Evolutionary conservation across 2,888 invertebrate species (phyloP), one percentile per base, ranked within the genome.

Genomic region (Anoplius nigerrimus): DNA sequence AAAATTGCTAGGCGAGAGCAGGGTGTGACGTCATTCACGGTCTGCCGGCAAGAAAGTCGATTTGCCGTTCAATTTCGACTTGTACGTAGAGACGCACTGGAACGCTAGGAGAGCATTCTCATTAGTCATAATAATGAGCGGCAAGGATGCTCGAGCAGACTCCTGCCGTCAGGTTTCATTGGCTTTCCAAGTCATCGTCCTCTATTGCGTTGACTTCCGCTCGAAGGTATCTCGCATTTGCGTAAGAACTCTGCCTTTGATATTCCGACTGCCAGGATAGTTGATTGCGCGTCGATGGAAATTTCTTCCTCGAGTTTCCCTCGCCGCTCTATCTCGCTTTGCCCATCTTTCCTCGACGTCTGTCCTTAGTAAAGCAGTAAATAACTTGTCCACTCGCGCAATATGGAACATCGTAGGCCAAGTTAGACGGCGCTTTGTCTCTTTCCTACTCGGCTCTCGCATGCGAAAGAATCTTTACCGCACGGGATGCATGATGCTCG

Each of bases 121-220:
- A 65, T 76, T 66, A 72, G 60, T 59, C 62, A 56, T 55, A 62
- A 64, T 74, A 71, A 74, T 57, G 48, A 72, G 60, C 57, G 8
- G 27, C 54, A 54, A 65, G 63, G 66, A 75, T 66, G 66, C 27
- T 62, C 51, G 54, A 48, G 55, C 18, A 61, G 65, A 61, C 21
- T 3, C 43, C 43, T 59, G 71, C 67, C 64, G 59, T 27, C 55
- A 54, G 63, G 34, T 75, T 74, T 63, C 57, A 51, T 69, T 63
- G 71, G 60, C 68, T 78, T 72, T 69, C 62, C 62, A 68, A 71
- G 63, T 75, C 66, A 71, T 70, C 57, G 42, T 66, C 51, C 69
- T n/a, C n/a, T 69, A 67, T 73, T 70, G 70, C 70, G 59, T 48
- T 58, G 48, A 53, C 24, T 76, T 76, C 70, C 78, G 76, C 57